Conservation (phyloP, 1,140 invertebrate species). For the Pararge aegeria region DNA sequence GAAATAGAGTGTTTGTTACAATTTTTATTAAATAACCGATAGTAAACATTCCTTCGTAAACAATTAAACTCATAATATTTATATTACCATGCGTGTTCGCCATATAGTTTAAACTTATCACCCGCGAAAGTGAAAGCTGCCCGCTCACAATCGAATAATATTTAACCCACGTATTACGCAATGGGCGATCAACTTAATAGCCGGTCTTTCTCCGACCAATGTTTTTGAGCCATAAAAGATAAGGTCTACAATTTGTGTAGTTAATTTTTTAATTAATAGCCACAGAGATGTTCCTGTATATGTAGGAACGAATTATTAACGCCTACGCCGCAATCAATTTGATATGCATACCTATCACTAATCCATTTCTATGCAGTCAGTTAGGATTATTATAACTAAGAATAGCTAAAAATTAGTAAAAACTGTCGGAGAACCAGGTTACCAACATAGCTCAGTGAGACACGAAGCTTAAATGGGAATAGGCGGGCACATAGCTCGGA, state of each 20-base stretch:
- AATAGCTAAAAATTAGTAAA: too few relatives aligned
- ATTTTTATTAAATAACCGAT: not conserved
- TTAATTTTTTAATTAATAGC: conserved; percentile 4
- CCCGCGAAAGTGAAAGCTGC: conserved; percentile 64
- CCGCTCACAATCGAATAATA: conserved; percentile 64
- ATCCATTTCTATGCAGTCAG: too few relatives aligned
- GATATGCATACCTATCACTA: too few relatives aligned
- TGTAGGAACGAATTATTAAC: not conserved
- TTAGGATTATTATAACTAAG: too few relatives aligned
- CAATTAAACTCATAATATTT: not conserved
- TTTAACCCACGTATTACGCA: conserved; percentile 58
- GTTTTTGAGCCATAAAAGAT: conserved; percentile 15
- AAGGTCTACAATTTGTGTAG: conserved; percentile 9
- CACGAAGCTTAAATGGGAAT: too few relatives aligned
- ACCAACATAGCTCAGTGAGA: too few relatives aligned
- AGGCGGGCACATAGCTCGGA: too few relatives aligned
- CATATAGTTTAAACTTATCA: conserved; percentile 42
- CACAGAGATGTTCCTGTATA: too few relatives aligned
- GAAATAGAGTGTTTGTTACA: conserved; percentile 4
- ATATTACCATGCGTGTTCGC: conserved; percentile 21
- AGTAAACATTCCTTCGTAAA: not conserved
- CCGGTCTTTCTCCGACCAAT: conserved; percentile 27
- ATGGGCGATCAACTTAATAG: conserved; percentile 44
- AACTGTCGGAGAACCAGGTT: too few relatives aligned
- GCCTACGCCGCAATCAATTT: too few relatives aligned